A percentile compares a stretch with the other conserved stretches of the same genome.
phyloP scores from a whole-genome alignment of 2,797 vertebrate species.

The Rhinogobio ventralis region DNA sequence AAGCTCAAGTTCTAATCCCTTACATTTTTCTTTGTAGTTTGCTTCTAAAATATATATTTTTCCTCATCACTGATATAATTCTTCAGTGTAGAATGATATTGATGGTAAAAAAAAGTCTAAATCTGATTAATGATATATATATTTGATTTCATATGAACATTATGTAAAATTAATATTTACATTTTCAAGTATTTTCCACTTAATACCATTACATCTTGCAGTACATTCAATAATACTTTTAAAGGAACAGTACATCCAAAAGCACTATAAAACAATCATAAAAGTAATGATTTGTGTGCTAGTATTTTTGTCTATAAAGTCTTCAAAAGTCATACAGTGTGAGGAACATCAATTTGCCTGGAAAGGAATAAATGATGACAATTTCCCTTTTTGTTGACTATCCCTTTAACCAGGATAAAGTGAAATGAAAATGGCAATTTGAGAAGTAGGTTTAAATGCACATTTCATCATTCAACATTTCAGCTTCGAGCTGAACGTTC shows the following conservation, averaged over 20 bases:
- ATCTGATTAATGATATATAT: neutral
- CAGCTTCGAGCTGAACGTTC: neutral
- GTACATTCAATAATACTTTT: slow-evolving; percentile 21
- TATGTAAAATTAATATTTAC: slow-evolving; percentile 11
- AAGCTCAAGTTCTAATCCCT: no score
- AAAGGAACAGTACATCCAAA: slow-evolving; percentile 5
- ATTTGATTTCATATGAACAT: slow-evolving; percentile 14
- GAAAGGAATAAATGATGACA: neutral
- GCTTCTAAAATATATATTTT: no score
- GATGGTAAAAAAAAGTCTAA: neutral
- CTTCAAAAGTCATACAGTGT: neutral
- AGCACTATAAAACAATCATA: neutral
- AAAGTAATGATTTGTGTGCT: neutral
- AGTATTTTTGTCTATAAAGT: neutral
- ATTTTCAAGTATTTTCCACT: slow-evolving; percentile 22
- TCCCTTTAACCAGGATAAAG: neutral
- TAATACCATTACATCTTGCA: neutral
- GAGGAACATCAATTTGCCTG: neutral
- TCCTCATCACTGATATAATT: neutral
- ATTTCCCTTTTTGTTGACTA: neutral
- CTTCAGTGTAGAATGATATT: no score
- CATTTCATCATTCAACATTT: neutral
- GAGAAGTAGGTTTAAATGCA: neutral
- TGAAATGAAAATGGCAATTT: neutral
- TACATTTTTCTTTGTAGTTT: no score